These are phyloP conservation scores for Galleria mellonella DNA, from an alignment of 1,140 invertebrate genomes.

Conservation along the genomic window DNA sequence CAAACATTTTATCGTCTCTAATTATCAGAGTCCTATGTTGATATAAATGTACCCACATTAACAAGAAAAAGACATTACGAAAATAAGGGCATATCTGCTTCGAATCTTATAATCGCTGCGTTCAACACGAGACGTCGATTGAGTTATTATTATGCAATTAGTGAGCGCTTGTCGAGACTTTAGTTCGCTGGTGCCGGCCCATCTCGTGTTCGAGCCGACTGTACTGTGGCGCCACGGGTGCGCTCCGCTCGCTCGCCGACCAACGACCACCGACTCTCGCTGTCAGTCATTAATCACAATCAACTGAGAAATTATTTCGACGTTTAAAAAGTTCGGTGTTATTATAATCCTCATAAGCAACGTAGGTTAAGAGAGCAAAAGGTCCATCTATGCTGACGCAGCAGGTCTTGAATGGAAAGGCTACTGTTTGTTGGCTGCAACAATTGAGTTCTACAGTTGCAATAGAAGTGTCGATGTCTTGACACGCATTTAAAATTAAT, in stretches of 20 bases:
- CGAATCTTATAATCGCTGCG: constrained; percentile 18
- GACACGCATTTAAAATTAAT: too few relatives aligned
- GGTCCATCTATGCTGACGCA: background rate
- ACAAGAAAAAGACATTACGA: background rate
- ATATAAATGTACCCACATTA: too few relatives aligned
- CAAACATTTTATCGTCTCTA: too few relatives aligned
- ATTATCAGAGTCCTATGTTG: too few relatives aligned
- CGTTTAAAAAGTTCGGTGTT: constrained; percentile 53
- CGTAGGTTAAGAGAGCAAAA: constrained; percentile 7
- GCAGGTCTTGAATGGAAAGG: constrained; percentile 4
- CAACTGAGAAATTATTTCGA: constrained; percentile 66
- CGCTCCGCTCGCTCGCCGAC: background rate
- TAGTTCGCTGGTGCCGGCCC: constrained; percentile 11
- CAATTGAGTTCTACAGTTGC: background rate
- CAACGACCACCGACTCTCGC: constrained; percentile 19
- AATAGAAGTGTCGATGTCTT: background rate
- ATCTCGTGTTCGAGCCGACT: constrained; percentile 4
- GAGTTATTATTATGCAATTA: constrained; percentile 64
- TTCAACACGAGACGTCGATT: constrained; percentile 37
- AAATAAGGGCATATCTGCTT: constrained; percentile 1
- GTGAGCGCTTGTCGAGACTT: constrained; percentile 29
- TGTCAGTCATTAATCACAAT: constrained; percentile 69
- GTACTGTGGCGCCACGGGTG: constrained; percentile 40
- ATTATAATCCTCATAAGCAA: constrained; percentile 41
- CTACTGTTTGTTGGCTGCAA: constrained; percentile 6